Evolutionary conservation across 92 coral and sea anemone species (phyloP).

Genomic region (Pocillopora meandrina): DNA sequence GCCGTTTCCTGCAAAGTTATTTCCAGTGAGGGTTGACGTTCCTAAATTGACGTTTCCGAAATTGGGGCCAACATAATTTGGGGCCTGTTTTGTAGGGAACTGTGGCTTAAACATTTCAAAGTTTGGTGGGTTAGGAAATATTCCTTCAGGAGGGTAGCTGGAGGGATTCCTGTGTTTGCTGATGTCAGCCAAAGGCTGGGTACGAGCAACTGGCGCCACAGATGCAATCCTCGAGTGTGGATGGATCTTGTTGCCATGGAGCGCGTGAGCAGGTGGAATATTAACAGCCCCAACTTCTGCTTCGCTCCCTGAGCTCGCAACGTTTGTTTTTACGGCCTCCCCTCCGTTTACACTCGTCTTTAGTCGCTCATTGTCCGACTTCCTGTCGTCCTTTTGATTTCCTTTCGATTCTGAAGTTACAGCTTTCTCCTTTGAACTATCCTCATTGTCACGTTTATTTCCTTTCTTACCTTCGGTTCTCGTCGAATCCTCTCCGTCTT

Average conservation of each 20-base stretch:
- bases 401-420: background rate
- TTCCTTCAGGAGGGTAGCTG: slow-evolving; percentile 21
- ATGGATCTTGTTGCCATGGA: slow-evolving; percentile 28
- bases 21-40: slow-evolving; percentile 16
- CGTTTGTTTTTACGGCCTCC: background rate
- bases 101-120: slow-evolving; percentile 17
- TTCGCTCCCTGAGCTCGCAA: slow-evolving; percentile 13
- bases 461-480: slow-evolving; percentile 16
- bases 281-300: background rate
- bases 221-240: slow-evolving; percentile 44
- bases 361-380: background rate
- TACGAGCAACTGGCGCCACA: slow-evolving; percentile 44
- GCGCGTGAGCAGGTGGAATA: slow-evolving; percentile 4
- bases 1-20: background rate
- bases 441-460: background rate
- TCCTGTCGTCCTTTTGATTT: background rate
- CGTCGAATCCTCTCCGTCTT: slow-evolving; percentile 14
- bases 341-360: background rate
- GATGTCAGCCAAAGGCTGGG: slow-evolving; percentile 20
- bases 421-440: background rate
- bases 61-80: slow-evolving; percentile 5
- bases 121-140: slow-evolving; percentile 30
- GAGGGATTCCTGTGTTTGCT: slow-evolving; percentile 16
- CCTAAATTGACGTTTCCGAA: slow-evolving; percentile 16
- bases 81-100: slow-evolving; percentile 27